Conservation (phyloP, 2,888 invertebrate genomes). For the Pollenia angustigena region DNA sequence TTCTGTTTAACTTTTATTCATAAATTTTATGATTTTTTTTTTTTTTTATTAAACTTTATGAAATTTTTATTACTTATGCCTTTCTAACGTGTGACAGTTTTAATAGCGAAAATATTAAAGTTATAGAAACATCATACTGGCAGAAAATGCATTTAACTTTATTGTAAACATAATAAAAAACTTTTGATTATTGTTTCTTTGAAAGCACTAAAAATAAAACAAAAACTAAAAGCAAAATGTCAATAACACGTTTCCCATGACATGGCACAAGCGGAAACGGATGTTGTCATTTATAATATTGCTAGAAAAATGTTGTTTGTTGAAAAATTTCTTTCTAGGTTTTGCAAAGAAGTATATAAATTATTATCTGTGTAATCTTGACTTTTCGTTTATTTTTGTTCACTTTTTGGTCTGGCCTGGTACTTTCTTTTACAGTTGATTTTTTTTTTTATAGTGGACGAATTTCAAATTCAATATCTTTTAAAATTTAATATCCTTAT, state of each 20-base stretch:
- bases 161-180: conserved; percentile 17
- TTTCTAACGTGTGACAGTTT: conserved; percentile 45
- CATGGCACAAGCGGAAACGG: conserved; percentile 13
- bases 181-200: conserved; percentile 24
- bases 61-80: conserved; percentile 19
- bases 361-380: conserved; percentile 50
- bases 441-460: background rate
- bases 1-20: too few relatives aligned
- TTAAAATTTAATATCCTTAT: background rate
- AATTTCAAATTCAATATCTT: conserved; percentile 32
- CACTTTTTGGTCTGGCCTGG: background rate
- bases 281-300: background rate
- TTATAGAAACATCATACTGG: background rate
- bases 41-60: too few relatives aligned
- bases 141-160: conserved; percentile 15
- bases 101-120: conserved; percentile 8
- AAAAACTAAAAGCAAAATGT: conserved; percentile 34
- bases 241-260: conserved; percentile 44
- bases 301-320: background rate
- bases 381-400: background rate
- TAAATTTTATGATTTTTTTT: too few relatives aligned
- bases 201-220: conserved; percentile 15
- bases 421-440: background rate
- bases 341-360: background rate
- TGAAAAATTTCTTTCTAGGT: background rate